Percentiles rank a stretch among this genome's conserved stretches.
These are phyloP conservation scores for Pseudomyrmex flavicornis DNA, from an alignment of 1,140 invertebrate genomes.

Conservation along the genomic window DNA sequence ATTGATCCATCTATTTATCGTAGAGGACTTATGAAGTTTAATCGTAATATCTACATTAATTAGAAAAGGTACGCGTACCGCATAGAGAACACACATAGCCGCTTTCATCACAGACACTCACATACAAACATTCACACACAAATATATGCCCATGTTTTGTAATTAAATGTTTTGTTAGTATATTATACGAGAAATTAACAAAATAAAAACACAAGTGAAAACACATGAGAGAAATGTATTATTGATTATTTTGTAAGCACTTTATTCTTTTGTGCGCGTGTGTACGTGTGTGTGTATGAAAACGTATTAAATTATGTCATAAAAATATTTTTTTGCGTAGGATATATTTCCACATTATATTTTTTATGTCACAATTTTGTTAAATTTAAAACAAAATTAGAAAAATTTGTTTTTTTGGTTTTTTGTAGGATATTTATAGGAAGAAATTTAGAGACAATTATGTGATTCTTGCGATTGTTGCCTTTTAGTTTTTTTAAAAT, in stretches of 20 bases:
- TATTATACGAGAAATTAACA: constrained; percentile 82
- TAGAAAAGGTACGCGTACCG: constrained; percentile 71
- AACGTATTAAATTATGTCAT: too few relatives aligned
- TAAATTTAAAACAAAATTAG: too few relatives aligned
- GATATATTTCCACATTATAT: too few relatives aligned
- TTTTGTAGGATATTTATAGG: too few relatives aligned
- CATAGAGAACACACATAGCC: constrained; percentile 73
- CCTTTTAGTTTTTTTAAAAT: too few relatives aligned
- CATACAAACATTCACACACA: constrained; percentile 63
- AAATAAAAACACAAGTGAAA: constrained; percentile 79
- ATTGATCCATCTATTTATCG: constrained; percentile 79
- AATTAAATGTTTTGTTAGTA: constrained; percentile 83
- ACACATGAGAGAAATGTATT: constrained; percentile 64
- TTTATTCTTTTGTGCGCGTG: constrained; percentile 10
- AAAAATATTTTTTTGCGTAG: too few relatives aligned
- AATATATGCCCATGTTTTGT: constrained; percentile 78
- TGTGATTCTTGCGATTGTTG: background rate
- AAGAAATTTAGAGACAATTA: too few relatives aligned
- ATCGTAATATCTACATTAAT: constrained; percentile 79
- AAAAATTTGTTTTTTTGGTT: too few relatives aligned
- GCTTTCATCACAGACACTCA: constrained; percentile 73
- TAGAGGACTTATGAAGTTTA: constrained; percentile 80
- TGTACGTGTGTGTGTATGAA: too few relatives aligned
- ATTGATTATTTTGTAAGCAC: constrained; percentile 7
- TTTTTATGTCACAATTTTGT: too few relatives aligned